phyloP scores from a whole-genome alignment of 2,888 invertebrate genomes.

The Ophion obscuratus region DNA sequence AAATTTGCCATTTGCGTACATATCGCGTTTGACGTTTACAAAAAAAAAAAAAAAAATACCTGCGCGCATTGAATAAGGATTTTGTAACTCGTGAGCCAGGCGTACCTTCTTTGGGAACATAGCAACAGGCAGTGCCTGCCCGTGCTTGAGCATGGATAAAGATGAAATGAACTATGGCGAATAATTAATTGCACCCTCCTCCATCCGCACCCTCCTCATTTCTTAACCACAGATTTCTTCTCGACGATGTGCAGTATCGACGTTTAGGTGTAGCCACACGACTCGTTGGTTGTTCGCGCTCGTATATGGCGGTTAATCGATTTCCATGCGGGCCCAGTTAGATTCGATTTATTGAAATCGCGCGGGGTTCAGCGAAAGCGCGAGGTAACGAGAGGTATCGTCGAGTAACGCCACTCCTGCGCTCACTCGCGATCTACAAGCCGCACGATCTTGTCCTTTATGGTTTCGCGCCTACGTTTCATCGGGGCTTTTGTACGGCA shows the following conservation, averaged over 20 bases:
- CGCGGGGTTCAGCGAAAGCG: constrained; percentile 20
- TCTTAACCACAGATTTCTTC: constrained; percentile 45
- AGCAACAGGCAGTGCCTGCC: constrained; percentile 14
- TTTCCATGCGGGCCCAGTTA: constrained; percentile 59
- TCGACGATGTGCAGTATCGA: constrained; percentile 6
- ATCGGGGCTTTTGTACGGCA: constrained; percentile 52
- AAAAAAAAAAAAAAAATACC: constrained; percentile 38
- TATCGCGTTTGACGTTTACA: constrained; percentile 27
- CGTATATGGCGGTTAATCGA: constrained; percentile 59
- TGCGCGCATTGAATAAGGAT: constrained; percentile 18
- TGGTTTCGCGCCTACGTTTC: constrained; percentile 61
- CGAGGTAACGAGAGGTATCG: constrained; percentile 38
- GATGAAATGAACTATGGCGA: constrained; percentile 46
- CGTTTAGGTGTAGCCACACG: constrained; percentile 7
- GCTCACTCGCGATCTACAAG: constrained; percentile 26
- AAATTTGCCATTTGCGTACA: constrained; percentile 50
- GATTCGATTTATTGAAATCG: constrained; percentile 63
- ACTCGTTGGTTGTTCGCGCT: constrained; percentile 29
- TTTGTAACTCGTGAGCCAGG: constrained; percentile 32
- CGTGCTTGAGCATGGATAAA: constrained; percentile 22
- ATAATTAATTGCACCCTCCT: constrained; percentile 59
- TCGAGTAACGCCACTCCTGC: constrained; percentile 59
- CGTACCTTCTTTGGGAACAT: constrained; percentile 50
- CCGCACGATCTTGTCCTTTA: constrained; percentile 66
- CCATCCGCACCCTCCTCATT: constrained; percentile 22